A percentile compares a stretch with the other conserved stretches of the same genome.
These are phyloP conservation scores for Arizona elegans DNA, from an alignment of 2,113 vertebrate genomes.

Conservation along the genomic window DNA sequence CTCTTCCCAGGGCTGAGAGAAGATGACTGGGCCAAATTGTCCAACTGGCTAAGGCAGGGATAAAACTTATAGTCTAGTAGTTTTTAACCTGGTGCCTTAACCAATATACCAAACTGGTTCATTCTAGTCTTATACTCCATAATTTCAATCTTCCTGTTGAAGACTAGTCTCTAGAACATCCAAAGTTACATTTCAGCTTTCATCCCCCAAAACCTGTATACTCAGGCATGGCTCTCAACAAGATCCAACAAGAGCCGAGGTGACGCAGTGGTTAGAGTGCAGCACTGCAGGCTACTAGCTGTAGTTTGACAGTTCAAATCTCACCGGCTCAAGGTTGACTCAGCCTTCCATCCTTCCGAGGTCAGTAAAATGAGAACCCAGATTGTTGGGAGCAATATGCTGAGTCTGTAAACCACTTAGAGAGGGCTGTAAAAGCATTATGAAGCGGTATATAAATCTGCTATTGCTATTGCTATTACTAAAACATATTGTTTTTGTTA, in stretches of 20 bases:
- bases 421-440: too few relatives aligned
- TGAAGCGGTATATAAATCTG: too few relatives aligned
- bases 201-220: not conserved
- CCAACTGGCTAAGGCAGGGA: not conserved
- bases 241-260: too few relatives aligned
- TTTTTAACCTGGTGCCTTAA: not conserved
- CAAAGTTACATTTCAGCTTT: not conserved
- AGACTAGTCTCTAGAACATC: not conserved
- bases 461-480: not conserved
- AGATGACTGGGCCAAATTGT: not conserved
- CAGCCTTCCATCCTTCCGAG: too few relatives aligned
- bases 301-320: too few relatives aligned
- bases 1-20: not conserved
- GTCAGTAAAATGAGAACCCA: too few relatives aligned
- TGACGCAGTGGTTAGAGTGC: too few relatives aligned
- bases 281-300: too few relatives aligned
- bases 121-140: not conserved
- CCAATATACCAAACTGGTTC: not conserved
- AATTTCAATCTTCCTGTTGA: not conserved
- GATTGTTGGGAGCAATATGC: too few relatives aligned
- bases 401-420: too few relatives aligned
- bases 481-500: not conserved
- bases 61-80: not conserved
- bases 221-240: not conserved
- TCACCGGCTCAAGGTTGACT: too few relatives aligned